A percentile compares a stretch with the other conserved stretches of the same genome.
These are phyloP conservation scores for Semaprochilodus insignis DNA, from an alignment of 2,797 vertebrate species.

Conservation along the genomic window DNA sequence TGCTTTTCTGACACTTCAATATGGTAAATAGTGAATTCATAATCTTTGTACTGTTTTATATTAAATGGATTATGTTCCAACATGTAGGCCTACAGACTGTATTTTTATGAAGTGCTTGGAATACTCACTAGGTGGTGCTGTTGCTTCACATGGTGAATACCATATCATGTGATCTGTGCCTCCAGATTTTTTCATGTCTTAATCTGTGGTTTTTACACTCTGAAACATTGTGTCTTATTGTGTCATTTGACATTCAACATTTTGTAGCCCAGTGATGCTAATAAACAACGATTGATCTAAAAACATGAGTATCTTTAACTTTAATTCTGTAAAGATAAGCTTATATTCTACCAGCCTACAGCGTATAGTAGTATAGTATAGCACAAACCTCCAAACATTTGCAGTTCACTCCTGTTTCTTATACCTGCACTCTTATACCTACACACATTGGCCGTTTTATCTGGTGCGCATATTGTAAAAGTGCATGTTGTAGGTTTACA, in stretches of 20 bases:
- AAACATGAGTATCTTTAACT: not conserved
- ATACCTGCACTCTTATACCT: no score
- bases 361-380: no score
- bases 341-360: not conserved
- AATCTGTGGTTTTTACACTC: not conserved
- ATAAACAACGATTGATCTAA: not conserved
- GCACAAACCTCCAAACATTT: no score
- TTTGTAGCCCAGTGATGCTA: not conserved
- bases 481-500: no score
- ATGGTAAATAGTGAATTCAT: not conserved
- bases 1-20: not conserved
- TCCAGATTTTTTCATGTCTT: not conserved
- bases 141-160: not conserved
- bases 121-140: slow-evolving; percentile 29
- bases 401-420: no score
- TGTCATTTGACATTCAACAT: not conserved
- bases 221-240: not conserved
- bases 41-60: not conserved
- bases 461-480: no score
- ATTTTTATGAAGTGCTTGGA: not conserved
- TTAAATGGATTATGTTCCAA: not conserved
- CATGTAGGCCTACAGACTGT: not conserved
- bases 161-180: not conserved
- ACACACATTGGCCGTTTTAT: no score
- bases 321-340: not conserved